These are phyloP conservation scores for Channa argus DNA, from an alignment of 2,113 vertebrate genomes.

Conservation along the genomic window DNA sequence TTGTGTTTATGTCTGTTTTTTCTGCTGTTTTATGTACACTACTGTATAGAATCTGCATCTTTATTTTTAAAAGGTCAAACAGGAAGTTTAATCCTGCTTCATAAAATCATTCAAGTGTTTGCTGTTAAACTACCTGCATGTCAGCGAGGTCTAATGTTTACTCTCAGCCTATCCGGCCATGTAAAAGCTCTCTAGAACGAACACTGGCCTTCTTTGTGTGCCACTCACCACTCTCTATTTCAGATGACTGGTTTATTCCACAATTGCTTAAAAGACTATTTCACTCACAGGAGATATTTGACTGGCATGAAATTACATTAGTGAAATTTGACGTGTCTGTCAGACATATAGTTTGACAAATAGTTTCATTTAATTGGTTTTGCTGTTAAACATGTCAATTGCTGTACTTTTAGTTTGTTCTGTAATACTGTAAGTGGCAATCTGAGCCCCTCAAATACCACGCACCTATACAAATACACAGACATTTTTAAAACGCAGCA, in stretches of 20 bases:
- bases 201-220: constrained; percentile 71
- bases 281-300: constrained; percentile 25
- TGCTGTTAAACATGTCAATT: too few species aligned
- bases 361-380: too few species aligned
- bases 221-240: constrained; percentile 53
- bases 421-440: not conserved
- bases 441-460: not conserved
- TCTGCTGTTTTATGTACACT: not conserved
- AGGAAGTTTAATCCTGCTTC: not conserved
- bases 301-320: constrained; percentile 6
- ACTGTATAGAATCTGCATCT: not conserved
- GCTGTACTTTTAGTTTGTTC: not conserved
- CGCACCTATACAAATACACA: not conserved
- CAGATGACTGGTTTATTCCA: constrained; percentile 57
- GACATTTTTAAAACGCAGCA: not conserved
- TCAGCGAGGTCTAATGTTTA: constrained; percentile 58
- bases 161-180: constrained; percentile 47
- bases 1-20: not conserved
- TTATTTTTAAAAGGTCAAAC: not conserved
- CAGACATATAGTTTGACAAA: not conserved
- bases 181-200: constrained; percentile 24
- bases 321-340: not conserved
- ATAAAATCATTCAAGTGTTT: constrained; percentile 28
- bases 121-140: constrained; percentile 21
- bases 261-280: constrained; percentile 41